phyloP scores from a whole-genome alignment of 2,888 invertebrate species.

The Bedellia somnulentella region DNA sequence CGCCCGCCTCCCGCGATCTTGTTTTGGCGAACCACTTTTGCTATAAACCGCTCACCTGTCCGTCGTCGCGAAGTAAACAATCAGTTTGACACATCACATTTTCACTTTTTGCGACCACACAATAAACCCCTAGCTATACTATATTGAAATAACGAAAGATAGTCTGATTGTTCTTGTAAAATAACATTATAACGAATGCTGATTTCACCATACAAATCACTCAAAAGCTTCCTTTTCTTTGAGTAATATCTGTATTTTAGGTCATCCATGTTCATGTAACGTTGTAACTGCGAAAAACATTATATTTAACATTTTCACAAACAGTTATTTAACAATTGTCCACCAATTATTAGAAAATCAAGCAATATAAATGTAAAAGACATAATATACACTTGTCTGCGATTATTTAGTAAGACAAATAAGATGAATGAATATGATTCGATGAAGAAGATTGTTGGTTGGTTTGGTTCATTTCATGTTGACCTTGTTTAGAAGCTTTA shows the following conservation, averaged over 20 bases:
- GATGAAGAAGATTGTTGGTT: too few relatives aligned
- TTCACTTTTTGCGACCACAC: conserved; percentile 51
- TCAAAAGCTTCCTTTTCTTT: conserved; percentile 56
- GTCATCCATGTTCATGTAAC: conserved; percentile 64
- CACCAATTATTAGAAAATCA: conserved; percentile 27
- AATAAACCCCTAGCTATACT: conserved; percentile 35
- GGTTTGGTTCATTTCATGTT: too few relatives aligned
- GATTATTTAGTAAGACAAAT: conserved; percentile 35
- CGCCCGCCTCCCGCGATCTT: conserved; percentile 39
- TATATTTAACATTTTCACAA: conserved; percentile 56
- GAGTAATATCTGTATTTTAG: conserved; percentile 60
- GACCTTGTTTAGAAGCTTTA: conserved; percentile 60
- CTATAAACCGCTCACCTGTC: conserved; percentile 50
- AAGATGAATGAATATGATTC: conserved; percentile 31
- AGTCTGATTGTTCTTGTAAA: conserved; percentile 32
- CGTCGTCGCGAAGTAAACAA: conserved; percentile 55
- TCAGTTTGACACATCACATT: conserved; percentile 63
- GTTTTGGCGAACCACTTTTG: neutral
- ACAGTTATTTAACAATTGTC: conserved; percentile 42
- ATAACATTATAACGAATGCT: conserved; percentile 42
- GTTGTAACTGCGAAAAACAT: conserved; percentile 62
- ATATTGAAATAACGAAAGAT: conserved; percentile 33
- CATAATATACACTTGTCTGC: conserved; percentile 39
- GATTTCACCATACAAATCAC: conserved; percentile 44
- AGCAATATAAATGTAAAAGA: conserved; percentile 30